Evolutionary conservation across 2,888 invertebrate species (phyloP).

Genomic region (Campoletis raptor): DNA sequence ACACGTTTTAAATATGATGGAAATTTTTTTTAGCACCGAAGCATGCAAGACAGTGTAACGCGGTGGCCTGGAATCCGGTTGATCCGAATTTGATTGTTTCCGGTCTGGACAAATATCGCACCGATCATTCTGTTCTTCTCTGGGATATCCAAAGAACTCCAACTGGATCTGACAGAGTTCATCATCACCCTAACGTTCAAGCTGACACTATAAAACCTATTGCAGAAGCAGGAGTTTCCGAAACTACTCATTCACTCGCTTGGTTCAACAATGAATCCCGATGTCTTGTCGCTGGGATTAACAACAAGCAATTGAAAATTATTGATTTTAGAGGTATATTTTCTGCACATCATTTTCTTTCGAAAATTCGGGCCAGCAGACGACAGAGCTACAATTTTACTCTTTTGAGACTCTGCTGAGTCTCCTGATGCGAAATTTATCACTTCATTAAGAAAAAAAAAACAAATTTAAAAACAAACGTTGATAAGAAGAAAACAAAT

Average conservation of each 20-base stretch:
- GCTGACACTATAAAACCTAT: constrained; percentile 87
- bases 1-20: background rate
- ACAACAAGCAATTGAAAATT: constrained; percentile 94
- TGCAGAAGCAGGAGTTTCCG: constrained; percentile 93
- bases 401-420: too few relatives aligned
- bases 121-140: constrained; percentile 94
- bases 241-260: constrained; percentile 93
- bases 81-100: constrained; percentile 94
- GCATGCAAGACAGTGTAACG: constrained; percentile 94
- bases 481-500: background rate
- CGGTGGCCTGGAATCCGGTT: constrained; percentile 94
- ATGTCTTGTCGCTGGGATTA: constrained; percentile 95
- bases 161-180: constrained; percentile 80
- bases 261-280: constrained; percentile 93
- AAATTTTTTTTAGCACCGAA: constrained; percentile 88
- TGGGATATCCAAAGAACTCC: constrained; percentile 92
- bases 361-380: too few relatives aligned
- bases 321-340: constrained; percentile 94
- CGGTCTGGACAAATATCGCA: constrained; percentile 95
- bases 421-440: background rate
- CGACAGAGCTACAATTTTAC: too few relatives aligned
- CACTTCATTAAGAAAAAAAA: background rate
- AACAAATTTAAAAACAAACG: background rate
- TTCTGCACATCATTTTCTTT: background rate
- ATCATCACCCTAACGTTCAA: constrained; percentile 84